Conservation (phyloP, 2,797 vertebrate species). For the Tachyglossus aculeatus region DNA sequence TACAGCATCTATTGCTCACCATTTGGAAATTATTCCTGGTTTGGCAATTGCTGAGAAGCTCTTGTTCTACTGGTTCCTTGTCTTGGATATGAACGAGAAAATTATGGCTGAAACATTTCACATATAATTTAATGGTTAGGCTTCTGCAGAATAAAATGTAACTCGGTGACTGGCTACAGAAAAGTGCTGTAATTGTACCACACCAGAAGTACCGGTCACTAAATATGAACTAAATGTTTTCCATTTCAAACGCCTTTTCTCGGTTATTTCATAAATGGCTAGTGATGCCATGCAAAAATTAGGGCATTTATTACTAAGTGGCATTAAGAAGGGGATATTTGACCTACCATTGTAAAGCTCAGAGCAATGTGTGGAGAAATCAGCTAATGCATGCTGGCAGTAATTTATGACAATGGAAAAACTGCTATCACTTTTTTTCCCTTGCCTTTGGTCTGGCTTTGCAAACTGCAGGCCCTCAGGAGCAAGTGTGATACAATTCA, state of each 20-base stretch:
- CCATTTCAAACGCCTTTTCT: conserved; percentile 42
- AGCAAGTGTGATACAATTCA: conserved; percentile 60
- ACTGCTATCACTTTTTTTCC: conserved; percentile 44
- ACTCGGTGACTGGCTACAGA: conserved; percentile 39
- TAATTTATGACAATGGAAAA: conserved; percentile 68
- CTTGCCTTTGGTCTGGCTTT: conserved; percentile 53
- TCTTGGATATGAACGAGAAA: conserved; percentile 33
- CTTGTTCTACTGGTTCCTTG: conserved; percentile 31
- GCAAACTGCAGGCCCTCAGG: conserved; percentile 62
- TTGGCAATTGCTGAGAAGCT: conserved; percentile 47
- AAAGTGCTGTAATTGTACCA: conserved; percentile 30
- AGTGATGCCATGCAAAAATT: conserved; percentile 55
- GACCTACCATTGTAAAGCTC: conserved; percentile 65
- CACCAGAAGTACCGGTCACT: conserved; percentile 39
- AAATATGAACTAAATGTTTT: conserved; percentile 44
- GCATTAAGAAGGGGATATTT: conserved; percentile 66
- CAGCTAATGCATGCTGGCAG: conserved; percentile 60
- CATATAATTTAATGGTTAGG: conserved; percentile 51
- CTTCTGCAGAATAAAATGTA: conserved; percentile 55
- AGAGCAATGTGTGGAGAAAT: conserved; percentile 61
- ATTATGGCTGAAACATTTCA: conserved; percentile 47
- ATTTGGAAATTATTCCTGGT: conserved; percentile 29
- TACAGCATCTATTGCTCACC: conserved; percentile 1
- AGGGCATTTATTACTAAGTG: conserved; percentile 62
- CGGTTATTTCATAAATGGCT: conserved; percentile 53